A percentile compares a stretch with the other conserved stretches of the same genome.
These are phyloP conservation scores for Lepidostoma basale DNA, from an alignment of 1,140 invertebrate genomes.

Conservation along the genomic window DNA sequence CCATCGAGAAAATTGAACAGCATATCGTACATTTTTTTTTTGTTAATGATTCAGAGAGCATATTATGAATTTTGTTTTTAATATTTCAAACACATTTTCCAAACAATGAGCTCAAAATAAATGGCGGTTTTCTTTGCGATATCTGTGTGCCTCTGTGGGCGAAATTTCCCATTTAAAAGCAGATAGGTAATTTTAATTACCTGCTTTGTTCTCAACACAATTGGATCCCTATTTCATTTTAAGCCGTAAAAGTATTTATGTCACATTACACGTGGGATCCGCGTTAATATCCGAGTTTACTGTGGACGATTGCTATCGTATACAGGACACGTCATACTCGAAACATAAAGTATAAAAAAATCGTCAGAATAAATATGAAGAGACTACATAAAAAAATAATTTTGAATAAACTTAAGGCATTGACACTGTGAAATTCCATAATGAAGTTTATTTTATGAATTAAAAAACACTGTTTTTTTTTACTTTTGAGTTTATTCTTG, in stretches of 20 bases:
- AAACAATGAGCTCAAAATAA: too few relatives aligned
- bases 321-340: too few relatives aligned
- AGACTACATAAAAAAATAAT: too few relatives aligned
- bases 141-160: too few relatives aligned
- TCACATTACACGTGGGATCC: not conserved
- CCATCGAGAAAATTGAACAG: not conserved
- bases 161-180: not conserved
- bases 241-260: slow-evolving; percentile 4
- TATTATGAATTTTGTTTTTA: not conserved
- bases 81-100: not conserved
- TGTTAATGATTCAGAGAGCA: not conserved
- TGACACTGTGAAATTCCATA: too few relatives aligned
- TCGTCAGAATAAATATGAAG: too few relatives aligned
- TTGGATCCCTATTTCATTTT: not conserved
- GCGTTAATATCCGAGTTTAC: slow-evolving; percentile 14
- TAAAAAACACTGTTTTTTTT: too few relatives aligned
- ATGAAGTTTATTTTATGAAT: too few relatives aligned
- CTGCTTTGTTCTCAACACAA: not conserved
- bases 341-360: too few relatives aligned
- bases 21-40: not conserved
- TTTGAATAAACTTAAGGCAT: too few relatives aligned
- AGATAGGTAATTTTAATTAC: not conserved
- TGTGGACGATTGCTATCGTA: not conserved
- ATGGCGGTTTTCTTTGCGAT: too few relatives aligned
- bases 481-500: too few relatives aligned